Conservation (phyloP, 1,140 invertebrate species). For the Caligus rogercresseyi region DNA sequence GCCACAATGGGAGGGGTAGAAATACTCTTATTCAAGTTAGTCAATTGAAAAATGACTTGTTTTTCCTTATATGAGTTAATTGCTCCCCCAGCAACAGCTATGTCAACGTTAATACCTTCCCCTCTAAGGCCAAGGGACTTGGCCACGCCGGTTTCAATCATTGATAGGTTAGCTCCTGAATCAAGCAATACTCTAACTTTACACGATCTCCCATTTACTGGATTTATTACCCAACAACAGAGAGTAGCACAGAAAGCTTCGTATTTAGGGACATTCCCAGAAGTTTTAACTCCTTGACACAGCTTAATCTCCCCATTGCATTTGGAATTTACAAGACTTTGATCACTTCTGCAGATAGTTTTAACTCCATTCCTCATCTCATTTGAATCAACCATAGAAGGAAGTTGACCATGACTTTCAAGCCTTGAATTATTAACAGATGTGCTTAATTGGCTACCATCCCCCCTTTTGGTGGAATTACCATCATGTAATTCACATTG, state of each 20-base stretch:
- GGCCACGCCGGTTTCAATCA: neutral
- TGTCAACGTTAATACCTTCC: neutral
- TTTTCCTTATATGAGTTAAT: neutral
- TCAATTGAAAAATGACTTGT: neutral
- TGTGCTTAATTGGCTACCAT: too few relatives aligned
- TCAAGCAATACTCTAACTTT: conserved; percentile 1
- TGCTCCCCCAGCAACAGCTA: neutral
- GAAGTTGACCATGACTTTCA: too few relatives aligned
- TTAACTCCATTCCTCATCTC: too few relatives aligned
- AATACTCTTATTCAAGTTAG: neutral
- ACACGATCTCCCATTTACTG: neutral
- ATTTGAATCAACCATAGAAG: too few relatives aligned
- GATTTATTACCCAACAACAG: neutral
- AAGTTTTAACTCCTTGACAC: too few relatives aligned
- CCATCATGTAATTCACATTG: too few relatives aligned
- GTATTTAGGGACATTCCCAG: neutral
- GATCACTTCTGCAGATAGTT: too few relatives aligned
- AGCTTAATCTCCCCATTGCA: too few relatives aligned
- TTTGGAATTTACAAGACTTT: too few relatives aligned
- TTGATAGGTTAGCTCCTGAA: neutral
- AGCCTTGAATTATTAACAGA: too few relatives aligned
- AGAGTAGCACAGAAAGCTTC: neutral
- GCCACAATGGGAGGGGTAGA: neutral
- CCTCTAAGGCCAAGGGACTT: neutral
- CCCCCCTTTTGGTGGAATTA: too few relatives aligned